Conservation (phyloP, 1,140 invertebrate genomes). For the Lordiphosa clarofinis region DNA sequence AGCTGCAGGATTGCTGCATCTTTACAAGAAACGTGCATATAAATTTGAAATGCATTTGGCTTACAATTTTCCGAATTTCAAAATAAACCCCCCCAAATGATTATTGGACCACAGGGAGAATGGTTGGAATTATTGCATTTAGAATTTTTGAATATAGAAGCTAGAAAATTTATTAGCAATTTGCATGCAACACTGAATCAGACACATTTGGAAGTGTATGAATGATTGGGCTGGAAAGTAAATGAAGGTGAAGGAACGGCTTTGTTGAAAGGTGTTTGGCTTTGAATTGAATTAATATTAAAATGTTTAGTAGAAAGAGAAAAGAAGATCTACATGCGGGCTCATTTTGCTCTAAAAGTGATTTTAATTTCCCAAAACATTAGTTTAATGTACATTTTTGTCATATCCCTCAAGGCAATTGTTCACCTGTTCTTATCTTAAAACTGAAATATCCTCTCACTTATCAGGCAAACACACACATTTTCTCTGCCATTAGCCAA, state of each 20-base stretch:
- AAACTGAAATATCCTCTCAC: conserved; percentile 5
- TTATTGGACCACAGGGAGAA: too few species aligned
- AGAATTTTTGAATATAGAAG: neutral
- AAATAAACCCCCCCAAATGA: neutral
- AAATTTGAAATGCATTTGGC: too few species aligned
- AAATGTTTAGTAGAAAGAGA: too few species aligned
- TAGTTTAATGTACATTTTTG: neutral
- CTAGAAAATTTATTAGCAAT: conserved; percentile 28
- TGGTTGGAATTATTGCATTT: too few species aligned
- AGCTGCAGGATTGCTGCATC: conserved; percentile 15
- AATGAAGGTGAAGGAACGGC: neutral
- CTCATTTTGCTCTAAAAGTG: too few species aligned
- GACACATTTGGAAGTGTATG: neutral
- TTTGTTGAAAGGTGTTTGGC: too few species aligned
- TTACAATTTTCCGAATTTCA: neutral
- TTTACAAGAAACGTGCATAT: conserved; percentile 4
- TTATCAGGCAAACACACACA: neutral
- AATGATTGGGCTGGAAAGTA: neutral
- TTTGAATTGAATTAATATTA: too few species aligned
- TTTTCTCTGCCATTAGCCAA: conserved; percentile 27
- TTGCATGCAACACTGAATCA: conserved; percentile 21
- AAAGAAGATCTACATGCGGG: too few species aligned
- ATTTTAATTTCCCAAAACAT: too few species aligned
- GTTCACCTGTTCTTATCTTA: conserved; percentile 18
- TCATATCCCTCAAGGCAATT: conserved; percentile 15